phyloP scores from a whole-genome alignment of 2,888 invertebrate genomes.

The Syrista parreyssii region DNA sequence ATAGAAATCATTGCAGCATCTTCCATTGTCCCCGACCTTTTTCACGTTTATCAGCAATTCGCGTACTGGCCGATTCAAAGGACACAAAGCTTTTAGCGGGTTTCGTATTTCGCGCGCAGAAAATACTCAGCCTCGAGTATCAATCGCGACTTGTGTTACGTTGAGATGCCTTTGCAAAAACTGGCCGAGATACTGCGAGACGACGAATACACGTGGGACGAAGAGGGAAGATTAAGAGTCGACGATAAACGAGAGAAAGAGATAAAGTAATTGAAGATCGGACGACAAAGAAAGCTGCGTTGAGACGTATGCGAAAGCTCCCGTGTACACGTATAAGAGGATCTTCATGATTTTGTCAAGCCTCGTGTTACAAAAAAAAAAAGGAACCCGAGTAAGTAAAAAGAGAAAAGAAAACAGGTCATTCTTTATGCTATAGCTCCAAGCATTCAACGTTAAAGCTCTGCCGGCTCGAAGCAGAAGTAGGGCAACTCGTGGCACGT shows the following conservation, averaged over 20 bases:
- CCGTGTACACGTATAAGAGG: neutral
- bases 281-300: neutral
- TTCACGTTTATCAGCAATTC: neutral
- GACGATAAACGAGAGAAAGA: neutral
- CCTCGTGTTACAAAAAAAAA: neutral
- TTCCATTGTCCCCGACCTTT: neutral
- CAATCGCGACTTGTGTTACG: neutral
- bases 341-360: neutral
- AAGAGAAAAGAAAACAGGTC: neutral
- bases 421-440: neutral
- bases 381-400: neutral
- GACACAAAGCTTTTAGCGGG: neutral
- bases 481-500: constrained; percentile 26
- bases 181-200: neutral
- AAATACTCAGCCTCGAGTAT: neutral
- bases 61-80: neutral
- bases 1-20: neutral
- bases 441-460: neutral
- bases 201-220: too few species aligned
- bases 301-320: neutral
- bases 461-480: constrained; percentile 6
- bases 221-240: neutral
- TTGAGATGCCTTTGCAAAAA: neutral
- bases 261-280: neutral
- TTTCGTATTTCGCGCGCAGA: neutral